Conservation (phyloP, 2,113 vertebrate genomes). For the Nerophis ophidion region DNA sequence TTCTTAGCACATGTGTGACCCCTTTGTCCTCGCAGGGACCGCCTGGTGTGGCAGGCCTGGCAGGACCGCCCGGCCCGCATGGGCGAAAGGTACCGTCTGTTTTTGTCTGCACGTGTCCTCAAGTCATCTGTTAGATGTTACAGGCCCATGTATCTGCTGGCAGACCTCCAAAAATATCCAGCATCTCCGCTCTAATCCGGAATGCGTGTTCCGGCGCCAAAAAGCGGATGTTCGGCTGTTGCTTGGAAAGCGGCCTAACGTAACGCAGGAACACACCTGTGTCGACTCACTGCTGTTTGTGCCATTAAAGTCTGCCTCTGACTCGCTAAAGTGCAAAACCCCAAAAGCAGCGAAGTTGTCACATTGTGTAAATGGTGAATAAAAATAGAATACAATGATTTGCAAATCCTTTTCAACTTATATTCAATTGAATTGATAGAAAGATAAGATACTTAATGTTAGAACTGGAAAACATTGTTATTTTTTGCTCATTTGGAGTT, state of each 20-base stretch:
- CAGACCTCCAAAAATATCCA: background rate
- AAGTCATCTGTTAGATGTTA: background rate
- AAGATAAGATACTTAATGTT: too few species aligned
- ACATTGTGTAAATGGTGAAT: too few species aligned
- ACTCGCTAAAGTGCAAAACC: constrained; percentile 3
- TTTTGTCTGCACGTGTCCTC: constrained; percentile 12
- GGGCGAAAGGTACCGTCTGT: constrained; percentile 81
- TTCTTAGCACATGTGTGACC: background rate
- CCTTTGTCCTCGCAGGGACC: constrained; percentile 73
- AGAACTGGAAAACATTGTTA: too few species aligned
- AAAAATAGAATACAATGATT: too few species aligned
- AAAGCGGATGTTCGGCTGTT: constrained; percentile 42
- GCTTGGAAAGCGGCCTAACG: constrained; percentile 51
- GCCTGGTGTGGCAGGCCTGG: constrained; percentile 73
- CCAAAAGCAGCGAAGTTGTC: too few species aligned
- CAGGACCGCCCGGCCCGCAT: constrained; percentile 77
- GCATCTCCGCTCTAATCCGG: background rate
- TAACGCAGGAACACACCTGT: constrained; percentile 44
- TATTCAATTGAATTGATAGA: too few species aligned
- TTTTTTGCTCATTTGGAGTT: too few species aligned
- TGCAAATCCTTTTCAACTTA: too few species aligned
- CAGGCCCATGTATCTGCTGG: background rate
- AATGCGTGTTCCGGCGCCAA: background rate
- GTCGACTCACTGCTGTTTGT: constrained; percentile 19
- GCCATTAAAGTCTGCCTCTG: constrained; percentile 23